A percentile compares a stretch with the other conserved stretches of the same genome.
Evolutionary conservation across 2,113 vertebrate genomes (phyloP).

Genomic region (Entomyzon cyanotis): DNA sequence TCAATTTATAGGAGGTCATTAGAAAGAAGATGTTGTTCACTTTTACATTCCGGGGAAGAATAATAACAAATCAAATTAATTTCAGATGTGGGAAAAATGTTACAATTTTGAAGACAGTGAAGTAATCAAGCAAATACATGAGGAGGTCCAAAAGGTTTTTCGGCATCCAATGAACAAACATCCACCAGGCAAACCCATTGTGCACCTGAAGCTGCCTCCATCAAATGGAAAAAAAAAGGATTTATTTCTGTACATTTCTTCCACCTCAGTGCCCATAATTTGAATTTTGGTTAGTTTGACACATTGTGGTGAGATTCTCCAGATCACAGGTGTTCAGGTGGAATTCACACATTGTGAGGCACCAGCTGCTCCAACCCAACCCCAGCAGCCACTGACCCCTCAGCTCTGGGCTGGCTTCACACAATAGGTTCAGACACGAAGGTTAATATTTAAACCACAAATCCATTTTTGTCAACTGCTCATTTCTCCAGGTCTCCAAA

Average conservation of each 20-base stretch:
- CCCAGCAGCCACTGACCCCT: not conserved
- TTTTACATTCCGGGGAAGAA: conserved; percentile 17
- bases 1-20: not conserved
- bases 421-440: not conserved
- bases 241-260: not conserved
- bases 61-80: conserved; percentile 31
- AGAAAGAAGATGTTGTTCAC: not conserved
- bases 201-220: not conserved
- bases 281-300: not conserved
- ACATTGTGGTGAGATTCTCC: not conserved
- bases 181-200: not conserved
- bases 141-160: conserved; percentile 1
- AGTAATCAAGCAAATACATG: not conserved
- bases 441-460: not conserved
- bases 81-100: not conserved
- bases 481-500: not conserved
- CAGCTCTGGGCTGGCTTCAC: not conserved
- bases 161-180: not conserved
- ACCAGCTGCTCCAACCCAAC: not conserved
- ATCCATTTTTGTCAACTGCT: not conserved
- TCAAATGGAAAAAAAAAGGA: not conserved
- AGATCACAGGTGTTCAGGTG: not conserved
- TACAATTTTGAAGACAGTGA: not conserved
- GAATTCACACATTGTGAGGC: not conserved
- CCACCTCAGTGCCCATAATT: not conserved